Conservation (phyloP, 2,797 vertebrate species). For the Taeniopygia guttata region DNA sequence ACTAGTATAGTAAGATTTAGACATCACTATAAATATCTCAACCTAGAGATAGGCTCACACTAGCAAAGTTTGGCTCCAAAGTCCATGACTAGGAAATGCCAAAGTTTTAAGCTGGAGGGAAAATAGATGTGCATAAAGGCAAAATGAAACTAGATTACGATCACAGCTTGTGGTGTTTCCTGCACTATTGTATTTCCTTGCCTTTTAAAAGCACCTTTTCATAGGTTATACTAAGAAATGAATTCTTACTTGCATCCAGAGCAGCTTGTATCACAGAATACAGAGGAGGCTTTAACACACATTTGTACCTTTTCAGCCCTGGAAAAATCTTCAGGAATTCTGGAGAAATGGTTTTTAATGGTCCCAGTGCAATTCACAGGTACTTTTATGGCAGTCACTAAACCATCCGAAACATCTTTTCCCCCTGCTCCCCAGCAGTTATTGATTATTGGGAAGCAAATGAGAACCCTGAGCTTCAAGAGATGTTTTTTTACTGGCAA, state of each 20-base stretch:
- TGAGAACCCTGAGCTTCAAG: background rate
- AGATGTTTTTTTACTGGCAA: background rate
- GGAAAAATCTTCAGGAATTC: conserved; percentile 6
- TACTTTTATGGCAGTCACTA: background rate
- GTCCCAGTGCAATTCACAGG: background rate
- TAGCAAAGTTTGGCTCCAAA: background rate
- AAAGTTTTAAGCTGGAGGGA: background rate
- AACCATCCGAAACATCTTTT: background rate
- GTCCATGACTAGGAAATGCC: background rate
- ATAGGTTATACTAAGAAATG: background rate
- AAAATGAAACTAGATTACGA: conserved; percentile 36
- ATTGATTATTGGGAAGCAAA: background rate
- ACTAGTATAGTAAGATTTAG: conserved; percentile 37
- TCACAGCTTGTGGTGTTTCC: conserved; percentile 23
- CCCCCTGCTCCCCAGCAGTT: background rate
- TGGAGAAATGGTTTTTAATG: background rate
- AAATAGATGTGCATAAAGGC: background rate
- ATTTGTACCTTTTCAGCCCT: background rate
- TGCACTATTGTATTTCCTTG: background rate
- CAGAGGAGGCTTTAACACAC: background rate
- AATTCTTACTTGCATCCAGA: background rate
- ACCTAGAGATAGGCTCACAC: conserved; percentile 25
- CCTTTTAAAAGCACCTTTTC: conserved; percentile 31
- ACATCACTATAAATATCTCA: conserved; percentile 57
- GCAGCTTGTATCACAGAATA: background rate